A percentile compares a stretch with the other conserved stretches of the same genome.
phyloP scores from a whole-genome alignment of 2,113 vertebrate species.

The Arvicanthis niloticus region DNA sequence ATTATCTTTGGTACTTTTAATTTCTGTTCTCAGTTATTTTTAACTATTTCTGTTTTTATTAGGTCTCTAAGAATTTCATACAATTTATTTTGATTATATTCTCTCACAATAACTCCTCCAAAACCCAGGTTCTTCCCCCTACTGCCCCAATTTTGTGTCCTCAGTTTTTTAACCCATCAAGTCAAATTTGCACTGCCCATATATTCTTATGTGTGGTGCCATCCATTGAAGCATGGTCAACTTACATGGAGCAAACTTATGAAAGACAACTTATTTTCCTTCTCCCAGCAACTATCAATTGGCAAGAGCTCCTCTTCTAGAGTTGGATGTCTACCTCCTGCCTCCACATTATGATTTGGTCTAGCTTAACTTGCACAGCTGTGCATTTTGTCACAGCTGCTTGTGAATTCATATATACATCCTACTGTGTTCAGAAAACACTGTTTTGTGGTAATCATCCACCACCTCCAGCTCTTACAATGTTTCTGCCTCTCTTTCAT shows the following conservation, averaged over 20 bases:
- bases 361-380: background rate
- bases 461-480: background rate
- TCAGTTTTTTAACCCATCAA: background rate
- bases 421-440: background rate
- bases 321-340: background rate
- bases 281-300: background rate
- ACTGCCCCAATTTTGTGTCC: background rate
- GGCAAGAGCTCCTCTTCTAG: background rate
- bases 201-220: background rate
- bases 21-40: background rate
- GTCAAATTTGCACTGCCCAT: background rate
- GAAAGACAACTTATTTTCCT: background rate
- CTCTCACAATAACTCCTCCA: background rate
- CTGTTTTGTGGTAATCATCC: background rate
- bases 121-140: background rate
- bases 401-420: background rate
- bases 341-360: background rate
- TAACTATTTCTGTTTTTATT: background rate
- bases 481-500: background rate
- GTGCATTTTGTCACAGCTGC: background rate
- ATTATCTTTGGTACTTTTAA: background rate
- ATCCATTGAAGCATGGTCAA: background rate
- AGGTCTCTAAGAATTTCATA: background rate
- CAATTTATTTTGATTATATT: background rate
- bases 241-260: background rate